Evolutionary conservation across 1,140 invertebrate species (phyloP), one percentile per base, ranked within the genome.

Genomic region (Argopecten irradians): DNA sequence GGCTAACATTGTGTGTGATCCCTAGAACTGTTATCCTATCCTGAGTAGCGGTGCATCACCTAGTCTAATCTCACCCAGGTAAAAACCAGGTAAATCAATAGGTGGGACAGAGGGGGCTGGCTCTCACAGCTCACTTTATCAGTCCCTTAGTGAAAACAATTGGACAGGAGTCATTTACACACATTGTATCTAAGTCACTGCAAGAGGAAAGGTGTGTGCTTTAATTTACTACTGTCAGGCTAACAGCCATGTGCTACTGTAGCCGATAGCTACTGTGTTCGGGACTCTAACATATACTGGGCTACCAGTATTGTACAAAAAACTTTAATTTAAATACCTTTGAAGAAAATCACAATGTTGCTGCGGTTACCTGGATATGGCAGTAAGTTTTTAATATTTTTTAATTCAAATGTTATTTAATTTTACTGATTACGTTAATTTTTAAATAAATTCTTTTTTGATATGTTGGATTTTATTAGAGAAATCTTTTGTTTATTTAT

Each of bases 21-120:
- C 55, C n/a, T 19, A 22, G n/a, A n/a, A 5, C 55, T 71, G 55
- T 71, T 11, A 71, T 16, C 55, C 55, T 71, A 71, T n/a, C 55
- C 55, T 8, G 55, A n/a, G 55, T 71, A 71, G 22, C 28, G 55
- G 55, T 28, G 55, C 55, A 71, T 71, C 55, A 71, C 55, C 22
- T 16, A 14, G 19, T 19, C 43, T 46, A 28, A 71, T 71, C 55
- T 71, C n/a, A 1, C 55, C n/a, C 55, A 71, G 55, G 55, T 71
- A 71, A 28, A 71, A n/a, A 71, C 55, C 55, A 71, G 55, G 55
- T 71, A 71, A 71, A 71, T 71, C 55, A n/a, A 71, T 71, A 71
- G 55, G 55, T 71, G 55, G n/a, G n/a, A 71, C 55, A 5, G 55
- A 71, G 19, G 55, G 55, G 55, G 55, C 55, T 71, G 55, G 55